Base-by-base conservation (phyloP, 2,113 vertebrate species). In the Pachypanchax playfairii region DNA sequence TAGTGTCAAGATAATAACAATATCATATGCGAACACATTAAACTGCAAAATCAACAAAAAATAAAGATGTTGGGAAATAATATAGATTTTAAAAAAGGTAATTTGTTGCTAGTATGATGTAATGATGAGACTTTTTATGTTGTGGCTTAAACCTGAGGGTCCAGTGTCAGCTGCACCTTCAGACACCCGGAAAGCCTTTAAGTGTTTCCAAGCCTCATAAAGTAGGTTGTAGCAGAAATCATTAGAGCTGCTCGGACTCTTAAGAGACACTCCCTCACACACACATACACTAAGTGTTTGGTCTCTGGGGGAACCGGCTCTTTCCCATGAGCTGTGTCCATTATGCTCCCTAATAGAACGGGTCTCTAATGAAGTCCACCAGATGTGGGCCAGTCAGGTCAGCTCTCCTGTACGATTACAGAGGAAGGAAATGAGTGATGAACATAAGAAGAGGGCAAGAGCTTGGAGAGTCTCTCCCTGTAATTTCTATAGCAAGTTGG, bases 331-430 rank as follows among this genome's bases (percentile, higher is more conserved):
- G 82, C 63, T 73, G 65, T 35, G 71, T 87, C 75, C 56, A 28
- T 84, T 76, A 60, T 63, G 46, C 75, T 83, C 65, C 69, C 76
- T 88, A 90, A 90, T 87, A 84, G 83, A 85, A 79, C 86, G 80
- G 72, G 79, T 83, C 80, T 83, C 75, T 91, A 90, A 91, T 90
- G 79, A 85, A 87, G 74, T 58, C 85, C 73, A 79, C 85, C 91
- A 92, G 90, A 91, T 92, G 90, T 91, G 85, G 75, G 79, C 65
- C 61, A 83, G 73, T 50, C 88, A 80, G 89, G 84, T 87, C 83
- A 87, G 69, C 65, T 57, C 79, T 85, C 80, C 83, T 68, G 67
- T 74, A 62, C 84, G 77, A 91, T 90, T 88, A 90, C 79, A 91
- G 86, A 87, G 85, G 43, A 73, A 73, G 82, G 73, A 85, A 70